Conservation (phyloP, 1,140 invertebrate genomes). For the Anastrepha obliqua region DNA sequence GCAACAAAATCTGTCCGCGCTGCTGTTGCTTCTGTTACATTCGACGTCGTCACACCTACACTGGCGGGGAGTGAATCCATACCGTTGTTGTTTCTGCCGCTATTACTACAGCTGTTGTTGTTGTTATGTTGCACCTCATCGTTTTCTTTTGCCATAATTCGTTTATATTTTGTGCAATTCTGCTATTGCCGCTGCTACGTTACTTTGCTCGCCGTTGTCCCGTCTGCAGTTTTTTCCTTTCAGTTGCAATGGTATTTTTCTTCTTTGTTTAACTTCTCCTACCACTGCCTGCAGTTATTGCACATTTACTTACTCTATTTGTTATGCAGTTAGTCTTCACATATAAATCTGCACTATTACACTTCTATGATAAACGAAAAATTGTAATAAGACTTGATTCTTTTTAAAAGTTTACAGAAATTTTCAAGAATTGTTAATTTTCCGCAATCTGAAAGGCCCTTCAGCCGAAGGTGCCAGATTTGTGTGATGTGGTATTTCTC, state of each 20-base stretch:
- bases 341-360: neutral
- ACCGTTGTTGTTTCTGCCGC: constrained; percentile 37
- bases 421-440: constrained; percentile 53
- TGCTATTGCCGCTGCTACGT: constrained; percentile 48
- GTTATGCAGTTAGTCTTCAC: neutral
- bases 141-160: constrained; percentile 59
- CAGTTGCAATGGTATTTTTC: constrained; percentile 20
- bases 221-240: constrained; percentile 37
- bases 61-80: constrained; percentile 58
- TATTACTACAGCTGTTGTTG: constrained; percentile 57
- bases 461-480: neutral
- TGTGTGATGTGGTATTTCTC: neutral
- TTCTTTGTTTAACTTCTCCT: neutral
- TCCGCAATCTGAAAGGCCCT: constrained; percentile 44
- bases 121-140: constrained; percentile 57
- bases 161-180: constrained; percentile 47
- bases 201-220: constrained; percentile 31
- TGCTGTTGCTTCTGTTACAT: constrained; percentile 56
- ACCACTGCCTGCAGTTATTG: constrained; percentile 29
- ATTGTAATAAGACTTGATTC: neutral
- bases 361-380: neutral
- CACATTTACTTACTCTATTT: constrained; percentile 1
- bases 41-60: constrained; percentile 54
- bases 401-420: constrained; percentile 46
- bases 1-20: constrained; percentile 40